Percentiles rank a stretch among this genome's conserved stretches.
Conservation (phyloP, 2,888 invertebrate species). For the Spatulosminthurus flaviceps region DNA sequence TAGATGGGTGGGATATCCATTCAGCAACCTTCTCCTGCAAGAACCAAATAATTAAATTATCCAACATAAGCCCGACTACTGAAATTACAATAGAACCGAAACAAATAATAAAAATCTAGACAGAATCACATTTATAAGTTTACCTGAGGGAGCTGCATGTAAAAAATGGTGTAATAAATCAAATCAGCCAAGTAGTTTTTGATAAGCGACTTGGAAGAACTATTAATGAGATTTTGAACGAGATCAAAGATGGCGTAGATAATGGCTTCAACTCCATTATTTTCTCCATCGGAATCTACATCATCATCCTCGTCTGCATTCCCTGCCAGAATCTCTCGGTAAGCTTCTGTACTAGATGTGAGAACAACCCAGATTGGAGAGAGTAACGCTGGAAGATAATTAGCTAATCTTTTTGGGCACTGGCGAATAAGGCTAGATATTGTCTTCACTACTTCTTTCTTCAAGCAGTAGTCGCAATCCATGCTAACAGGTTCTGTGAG, state of each 20-base stretch:
- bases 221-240: constrained; percentile 67
- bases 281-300: constrained; percentile 73
- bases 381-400: constrained; percentile 73
- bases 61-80: neutral
- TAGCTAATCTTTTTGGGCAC: constrained; percentile 72
- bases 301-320: constrained; percentile 70
- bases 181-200: constrained; percentile 68
- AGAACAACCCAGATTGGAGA: constrained; percentile 76
- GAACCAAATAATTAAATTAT: too few relatives aligned
- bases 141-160: constrained; percentile 70
- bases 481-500: constrained; percentile 32
- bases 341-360: constrained; percentile 74
- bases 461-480: constrained; percentile 43
- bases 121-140: constrained; percentile 61
- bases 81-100: neutral
- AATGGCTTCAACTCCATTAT: constrained; percentile 67
- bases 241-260: constrained; percentile 70
- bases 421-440: constrained; percentile 68
- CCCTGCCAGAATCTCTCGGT: constrained; percentile 74
- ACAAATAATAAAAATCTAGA: neutral
- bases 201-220: constrained; percentile 63
- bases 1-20: constrained; percentile 68
- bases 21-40: constrained; percentile 65
- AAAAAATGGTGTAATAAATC: constrained; percentile 68
- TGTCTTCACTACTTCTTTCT: constrained; percentile 61